A percentile compares a stretch with the other conserved stretches of the same genome.
phyloP scores from a whole-genome alignment of 2,888 invertebrate species.

The Bruchidius siliquastri region DNA sequence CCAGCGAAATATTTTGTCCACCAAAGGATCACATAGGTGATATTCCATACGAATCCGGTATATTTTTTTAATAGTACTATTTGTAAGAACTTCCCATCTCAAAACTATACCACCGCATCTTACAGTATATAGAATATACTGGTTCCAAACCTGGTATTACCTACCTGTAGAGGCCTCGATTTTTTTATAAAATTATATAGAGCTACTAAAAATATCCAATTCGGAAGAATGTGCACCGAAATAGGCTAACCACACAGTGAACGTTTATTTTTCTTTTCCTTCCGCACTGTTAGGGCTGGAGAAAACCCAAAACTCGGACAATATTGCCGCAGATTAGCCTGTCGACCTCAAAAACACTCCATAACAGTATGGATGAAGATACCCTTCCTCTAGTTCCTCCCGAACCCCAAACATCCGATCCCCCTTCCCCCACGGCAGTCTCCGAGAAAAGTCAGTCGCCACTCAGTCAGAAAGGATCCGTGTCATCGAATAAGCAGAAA shows the following conservation, averaged over 20 bases:
- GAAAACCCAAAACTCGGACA: slow-evolving; percentile 73
- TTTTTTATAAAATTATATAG: no score
- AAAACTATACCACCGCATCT: no score
- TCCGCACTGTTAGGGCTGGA: slow-evolving; percentile 62
- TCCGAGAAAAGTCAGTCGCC: slow-evolving; percentile 52
- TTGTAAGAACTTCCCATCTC: no score
- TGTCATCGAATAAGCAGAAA: slow-evolving; percentile 50
- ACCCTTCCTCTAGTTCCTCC: slow-evolving; percentile 43
- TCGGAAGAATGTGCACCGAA: neutral
- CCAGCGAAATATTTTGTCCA: no score
- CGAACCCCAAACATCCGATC: slow-evolving; percentile 46
- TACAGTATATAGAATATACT: no score
- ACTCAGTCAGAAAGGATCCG: slow-evolving; percentile 52
- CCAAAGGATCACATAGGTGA: no score
- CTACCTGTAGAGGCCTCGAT: no score
- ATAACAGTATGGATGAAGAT: slow-evolving; percentile 45
- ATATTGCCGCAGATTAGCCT: slow-evolving; percentile 62
- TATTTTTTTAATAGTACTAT: no score
- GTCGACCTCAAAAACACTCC: slow-evolving; percentile 53
- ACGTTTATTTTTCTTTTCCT: slow-evolving; percentile 8
- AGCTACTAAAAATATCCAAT: neutral
- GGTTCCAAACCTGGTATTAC: no score
- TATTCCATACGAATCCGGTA: no score
- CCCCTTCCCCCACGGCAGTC: slow-evolving; percentile 48
- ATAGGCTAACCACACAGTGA: no score